Percentiles rank a stretch among this genome's conserved stretches.
phyloP scores from a whole-genome alignment of 2,113 vertebrate genomes.

The Ceuthmochares aereus region DNA sequence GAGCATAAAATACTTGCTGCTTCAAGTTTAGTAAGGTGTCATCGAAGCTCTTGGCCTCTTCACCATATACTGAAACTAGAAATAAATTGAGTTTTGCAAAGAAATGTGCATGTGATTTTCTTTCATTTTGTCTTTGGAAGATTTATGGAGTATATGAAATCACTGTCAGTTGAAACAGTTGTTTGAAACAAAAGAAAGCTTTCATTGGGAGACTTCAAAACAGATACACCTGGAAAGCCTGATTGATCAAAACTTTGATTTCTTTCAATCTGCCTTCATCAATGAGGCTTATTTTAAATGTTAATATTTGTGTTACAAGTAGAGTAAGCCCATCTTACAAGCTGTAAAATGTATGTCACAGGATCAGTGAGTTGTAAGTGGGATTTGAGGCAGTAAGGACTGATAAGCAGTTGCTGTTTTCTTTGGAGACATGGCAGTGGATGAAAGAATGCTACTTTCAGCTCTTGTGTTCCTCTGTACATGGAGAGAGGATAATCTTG shows the following conservation, averaged over 20 bases:
- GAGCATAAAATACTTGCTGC: background rate
- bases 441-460: background rate
- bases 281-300: background rate
- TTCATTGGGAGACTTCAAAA: background rate
- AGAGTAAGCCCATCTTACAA: background rate
- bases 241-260: background rate
- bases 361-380: background rate
- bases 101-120: background rate
- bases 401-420: background rate
- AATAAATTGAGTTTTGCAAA: background rate
- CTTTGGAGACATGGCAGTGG: background rate
- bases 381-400: background rate
- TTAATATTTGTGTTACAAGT: background rate
- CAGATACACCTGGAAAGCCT: background rate
- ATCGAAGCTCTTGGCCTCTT: background rate
- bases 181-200: background rate
- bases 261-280: background rate
- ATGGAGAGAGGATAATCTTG: background rate
- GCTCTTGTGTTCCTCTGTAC: background rate
- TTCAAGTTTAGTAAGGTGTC: background rate
- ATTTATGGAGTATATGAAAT: background rate
- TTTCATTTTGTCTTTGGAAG: background rate
- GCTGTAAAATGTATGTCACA: background rate
- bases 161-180: background rate
- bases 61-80: background rate